Evolutionary conservation across 2,113 vertebrate genomes (phyloP).

Genomic region (chimpanzee (Pan troglodytes)): NHGRI_mPanTro3-v2.1_pri NC_072403.2:77414001-77414500

Average conservation of each 20-base stretch:
- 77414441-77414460: neutral
- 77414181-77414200: neutral
- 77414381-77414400: neutral
- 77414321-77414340: neutral
- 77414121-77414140: neutral
- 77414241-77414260: neutral
- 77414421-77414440: neutral
- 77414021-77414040: neutral
- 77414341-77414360: neutral
- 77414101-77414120: neutral
- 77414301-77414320: rapidly evolving
- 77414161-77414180: neutral
- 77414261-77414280: neutral
- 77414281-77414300: neutral
- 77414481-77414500: neutral
- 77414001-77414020: neutral
- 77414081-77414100: neutral
- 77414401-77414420: neutral
- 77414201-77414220: neutral
- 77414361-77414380: neutral
- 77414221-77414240: neutral
- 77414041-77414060: neutral
- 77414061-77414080: neutral
- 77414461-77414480: neutral
- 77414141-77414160: neutral